Conservation (phyloP, 2,113 vertebrate species). For the Anolis sagrei region DNA sequence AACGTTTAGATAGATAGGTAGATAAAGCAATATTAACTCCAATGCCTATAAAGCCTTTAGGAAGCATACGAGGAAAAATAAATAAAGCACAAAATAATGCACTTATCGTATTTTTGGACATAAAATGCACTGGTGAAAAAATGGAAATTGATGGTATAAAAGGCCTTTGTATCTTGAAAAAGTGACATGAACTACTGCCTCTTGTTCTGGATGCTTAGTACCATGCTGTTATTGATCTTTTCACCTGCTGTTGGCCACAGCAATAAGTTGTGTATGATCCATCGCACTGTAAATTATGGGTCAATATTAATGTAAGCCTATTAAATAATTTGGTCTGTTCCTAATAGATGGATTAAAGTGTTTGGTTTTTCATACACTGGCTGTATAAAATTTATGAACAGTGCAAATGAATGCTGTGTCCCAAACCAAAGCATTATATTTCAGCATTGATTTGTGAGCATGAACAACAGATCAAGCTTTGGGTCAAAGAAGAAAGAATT, state of each 20-base stretch:
- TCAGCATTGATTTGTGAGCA: constrained; percentile 36
- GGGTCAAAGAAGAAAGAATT: not conserved
- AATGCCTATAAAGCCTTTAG: constrained; percentile 72
- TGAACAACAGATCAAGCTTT: constrained; percentile 37
- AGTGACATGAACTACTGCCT: constrained; percentile 81
- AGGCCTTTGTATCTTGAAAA: constrained; percentile 78
- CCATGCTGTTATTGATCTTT: constrained; percentile 86
- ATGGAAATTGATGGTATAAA: constrained; percentile 76
- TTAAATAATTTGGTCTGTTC: constrained; percentile 83
- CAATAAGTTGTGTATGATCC: constrained; percentile 83
- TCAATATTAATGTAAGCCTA: constrained; percentile 82
- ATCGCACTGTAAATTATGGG: constrained; percentile 84
- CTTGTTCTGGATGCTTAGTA: constrained; percentile 82
- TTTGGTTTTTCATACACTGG: constrained; percentile 79
- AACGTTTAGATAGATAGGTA: constrained; percentile 73
- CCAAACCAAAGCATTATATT: constrained; percentile 16
- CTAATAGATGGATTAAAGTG: constrained; percentile 84
- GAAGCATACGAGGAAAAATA: constrained; percentile 69
- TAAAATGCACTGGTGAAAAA: constrained; percentile 83
- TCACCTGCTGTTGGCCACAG: constrained; percentile 80
- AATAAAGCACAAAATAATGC: constrained; percentile 83
- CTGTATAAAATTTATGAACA: constrained; percentile 65
- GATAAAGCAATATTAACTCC: constrained; percentile 83
- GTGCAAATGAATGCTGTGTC: constrained; percentile 49
- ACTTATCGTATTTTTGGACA: constrained; percentile 80